phyloP scores from a whole-genome alignment of 2,797 vertebrate genomes.

The Argyrosomus regius region DNA sequence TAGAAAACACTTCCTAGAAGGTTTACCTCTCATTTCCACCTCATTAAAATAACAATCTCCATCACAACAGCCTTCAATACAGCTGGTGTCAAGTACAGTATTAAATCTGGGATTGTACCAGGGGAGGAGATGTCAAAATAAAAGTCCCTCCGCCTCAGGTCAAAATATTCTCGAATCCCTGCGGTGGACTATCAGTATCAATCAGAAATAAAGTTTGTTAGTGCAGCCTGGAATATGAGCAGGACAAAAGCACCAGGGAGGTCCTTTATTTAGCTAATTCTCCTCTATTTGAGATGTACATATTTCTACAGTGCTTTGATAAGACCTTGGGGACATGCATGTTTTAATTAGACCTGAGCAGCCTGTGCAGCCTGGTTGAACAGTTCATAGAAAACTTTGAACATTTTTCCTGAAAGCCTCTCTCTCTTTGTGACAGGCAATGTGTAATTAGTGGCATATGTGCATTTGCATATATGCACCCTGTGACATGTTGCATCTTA shows the following conservation, averaged over 20 bases:
- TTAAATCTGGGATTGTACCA: conserved; percentile 71
- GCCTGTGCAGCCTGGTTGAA: conserved; percentile 76
- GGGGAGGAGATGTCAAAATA: conserved; percentile 83
- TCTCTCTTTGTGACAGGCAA: conserved; percentile 81
- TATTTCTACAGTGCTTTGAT: conserved; percentile 82
- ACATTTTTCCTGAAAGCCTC: conserved; percentile 74
- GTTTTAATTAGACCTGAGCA: conserved; percentile 83
- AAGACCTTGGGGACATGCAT: conserved; percentile 80
- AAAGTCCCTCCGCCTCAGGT: conserved; percentile 81
- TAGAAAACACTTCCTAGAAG: conserved; percentile 73
- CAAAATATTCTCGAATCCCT: conserved; percentile 80
- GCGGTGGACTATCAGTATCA: conserved; percentile 73
- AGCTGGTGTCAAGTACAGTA: conserved; percentile 69
- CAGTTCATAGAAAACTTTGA: conserved; percentile 83
- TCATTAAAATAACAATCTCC: conserved; percentile 74
- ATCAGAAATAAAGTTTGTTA: conserved; percentile 80
- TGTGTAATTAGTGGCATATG: conserved; percentile 85
- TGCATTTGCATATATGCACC: conserved; percentile 83
- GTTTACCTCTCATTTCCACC: conserved; percentile 76
- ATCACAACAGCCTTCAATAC: conserved; percentile 70
- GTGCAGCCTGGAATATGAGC: conserved; percentile 62
- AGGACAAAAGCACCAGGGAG: conserved; percentile 79
- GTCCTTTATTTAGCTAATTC: conserved; percentile 83
- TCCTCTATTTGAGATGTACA: conserved; percentile 81
- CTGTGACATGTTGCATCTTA: conserved; percentile 84